Base-by-base conservation (phyloP, 2,113 vertebrate species). In the Alligator sinensis region DNA sequence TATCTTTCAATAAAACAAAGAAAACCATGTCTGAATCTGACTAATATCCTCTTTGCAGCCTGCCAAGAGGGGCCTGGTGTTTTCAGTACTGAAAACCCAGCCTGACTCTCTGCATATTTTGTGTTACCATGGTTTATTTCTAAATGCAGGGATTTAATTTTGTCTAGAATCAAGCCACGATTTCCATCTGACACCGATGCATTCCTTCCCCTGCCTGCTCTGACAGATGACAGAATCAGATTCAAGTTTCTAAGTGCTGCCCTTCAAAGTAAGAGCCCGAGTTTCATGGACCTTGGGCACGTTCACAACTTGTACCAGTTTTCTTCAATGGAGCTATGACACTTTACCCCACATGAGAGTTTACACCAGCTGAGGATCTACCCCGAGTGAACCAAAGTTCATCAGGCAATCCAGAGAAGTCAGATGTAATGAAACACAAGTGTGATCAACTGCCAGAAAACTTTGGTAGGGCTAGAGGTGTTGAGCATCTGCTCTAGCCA, bases 41-140 rank as follows among this genome's bases (percentile, higher is more conserved):
- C 95, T 96, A 97, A 97, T 97, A 95, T 94, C 93, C 92, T 78
- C 86, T 95, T 62, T 86, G 54, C 93, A 66, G 93, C 88, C 95
- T 97, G 95, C 96, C 96, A 97, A 97, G 94, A 91, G 96, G 93
- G 95, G 96, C 96, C 96, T 97, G 66, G 95, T 96, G 94, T 94
- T 97, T 96, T 95, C 96, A 95, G 94, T 91, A 77, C 60, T 91
- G 96, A 84, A 93, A 95, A 96, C 95, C 92, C 84, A 96, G 96
- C 94, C 94, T 92, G 96, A 96, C 96, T 96, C 75, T 90, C 94
- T 94, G 94, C 96, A 96, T 97, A 96, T 95, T 97, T 97, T 89
- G 82, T 94, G 96, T 96, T 96, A 68, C 92, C 92, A 93, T 96
- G 96, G 96, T 96, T 97, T 97, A 93, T 96, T 94, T 97, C 96